These are phyloP conservation scores for Psix sp. DNA, from an alignment of 1,140 invertebrate species.

Conservation along the genomic window DNA sequence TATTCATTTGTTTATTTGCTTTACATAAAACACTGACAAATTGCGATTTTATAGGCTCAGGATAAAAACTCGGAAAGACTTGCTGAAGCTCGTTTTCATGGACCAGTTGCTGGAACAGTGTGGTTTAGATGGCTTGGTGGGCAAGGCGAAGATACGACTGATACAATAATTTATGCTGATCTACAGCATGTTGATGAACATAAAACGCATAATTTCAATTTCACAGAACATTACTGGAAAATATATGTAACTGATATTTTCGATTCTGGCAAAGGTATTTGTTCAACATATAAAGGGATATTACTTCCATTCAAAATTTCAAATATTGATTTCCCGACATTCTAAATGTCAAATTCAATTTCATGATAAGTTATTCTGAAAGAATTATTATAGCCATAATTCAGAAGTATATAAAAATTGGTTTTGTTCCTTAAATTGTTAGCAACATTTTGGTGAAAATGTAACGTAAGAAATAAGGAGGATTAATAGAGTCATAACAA, in stretches of 20 bases:
- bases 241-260: conserved; percentile 93
- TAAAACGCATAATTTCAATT: conserved; percentile 72
- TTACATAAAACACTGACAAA: neutral
- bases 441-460: no score
- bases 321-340: no score
- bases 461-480: no score
- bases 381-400: no score
- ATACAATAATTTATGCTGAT: conserved; percentile 86
- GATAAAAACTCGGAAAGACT: conserved; percentile 86
- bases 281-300: conserved; percentile 1
- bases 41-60: conserved; percentile 68
- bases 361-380: no score
- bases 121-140: conserved; percentile 88
- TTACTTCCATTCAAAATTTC: no score
- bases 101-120: conserved; percentile 87
- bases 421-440: no score
- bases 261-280: conserved; percentile 83
- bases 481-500: no score
- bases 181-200: conserved; percentile 80
- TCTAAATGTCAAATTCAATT: no score
- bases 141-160: conserved; percentile 81
- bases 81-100: conserved; percentile 88
- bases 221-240: conserved; percentile 90
- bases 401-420: no score
- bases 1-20: no score